A percentile compares a stretch with the other conserved stretches of the same genome.
Conservation (phyloP, 2,888 invertebrate species). For the Therioaphis trifolii region DNA sequence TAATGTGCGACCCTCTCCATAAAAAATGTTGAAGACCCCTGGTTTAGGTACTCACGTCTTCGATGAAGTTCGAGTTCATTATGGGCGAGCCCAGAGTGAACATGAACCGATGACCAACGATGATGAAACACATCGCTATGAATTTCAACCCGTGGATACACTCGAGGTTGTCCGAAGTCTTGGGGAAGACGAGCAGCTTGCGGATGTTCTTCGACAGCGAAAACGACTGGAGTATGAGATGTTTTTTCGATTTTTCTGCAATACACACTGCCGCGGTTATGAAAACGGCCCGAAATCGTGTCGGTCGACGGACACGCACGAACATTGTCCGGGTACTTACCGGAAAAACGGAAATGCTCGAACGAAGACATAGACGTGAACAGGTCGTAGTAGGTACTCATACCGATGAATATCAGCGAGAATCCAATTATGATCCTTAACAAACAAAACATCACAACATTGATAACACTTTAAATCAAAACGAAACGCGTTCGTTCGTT, state of each 20-base stretch:
- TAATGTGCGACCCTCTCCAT: no score
- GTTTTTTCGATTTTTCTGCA: constrained; percentile 59
- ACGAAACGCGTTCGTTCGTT: no score
- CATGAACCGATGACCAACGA: constrained; percentile 64
- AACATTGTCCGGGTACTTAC: constrained; percentile 38
- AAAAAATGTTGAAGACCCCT: no score
- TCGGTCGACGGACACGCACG: background rate
- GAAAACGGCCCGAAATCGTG: no score
- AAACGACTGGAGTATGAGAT: constrained; percentile 46
- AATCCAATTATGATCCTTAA: constrained; percentile 52
- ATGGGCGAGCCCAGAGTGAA: constrained; percentile 63
- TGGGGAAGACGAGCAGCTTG: constrained; percentile 64
- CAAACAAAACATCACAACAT: background rate
- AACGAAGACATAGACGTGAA: constrained; percentile 63
- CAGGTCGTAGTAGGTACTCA: constrained; percentile 57
- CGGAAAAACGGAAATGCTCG: constrained; percentile 53
- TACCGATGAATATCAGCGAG: constrained; percentile 23
- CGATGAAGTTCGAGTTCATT: constrained; percentile 63
- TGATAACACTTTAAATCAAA: no score
- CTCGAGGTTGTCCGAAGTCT: constrained; percentile 63
- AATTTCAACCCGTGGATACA: constrained; percentile 64
- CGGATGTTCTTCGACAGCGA: constrained; percentile 64
- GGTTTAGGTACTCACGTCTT: constrained; percentile 63
- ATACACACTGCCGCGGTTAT: constrained; percentile 35
- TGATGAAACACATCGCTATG: constrained; percentile 64